Base-by-base conservation (phyloP, 53 echinoderm and acorn worm genomes). In the Echinarachnius parma region DNA sequence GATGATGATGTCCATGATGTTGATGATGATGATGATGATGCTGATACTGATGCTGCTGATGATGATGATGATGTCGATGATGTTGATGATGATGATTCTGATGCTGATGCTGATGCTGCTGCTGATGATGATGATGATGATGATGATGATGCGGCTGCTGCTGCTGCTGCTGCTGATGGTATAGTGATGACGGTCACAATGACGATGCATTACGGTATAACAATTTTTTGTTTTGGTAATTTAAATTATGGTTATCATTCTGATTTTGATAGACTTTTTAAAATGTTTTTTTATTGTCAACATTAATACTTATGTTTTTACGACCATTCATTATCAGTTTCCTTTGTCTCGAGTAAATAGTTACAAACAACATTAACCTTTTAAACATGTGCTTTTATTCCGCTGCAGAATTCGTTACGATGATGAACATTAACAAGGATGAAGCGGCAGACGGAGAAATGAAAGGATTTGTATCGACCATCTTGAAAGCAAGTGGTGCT, bases 31-130 rank as follows among this genome's bases (percentile, higher is more conserved):
- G 33, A 33, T 32, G 21, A 32, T 60, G 60, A 0, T 32, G 4
- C n/a, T 59, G 19, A 59, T 44, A 13, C 11, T 59, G 60, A 32
- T 29, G 60, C 13, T 55, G 55, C 25, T 55, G 56, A 25, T 55
- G 56, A n/a, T n/a, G n/a, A n/a, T n/a, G n/a, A n/a, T n/a, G n/a
- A n/a, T n/a, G n/a, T n/a, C n/a, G n/a, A n/a, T n/a, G n/a, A n/a
- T n/a, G n/a, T n/a, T n/a, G n/a, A n/a, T n/a, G n/a, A n/a, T n/a
- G 26, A 27, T 2, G 21, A 7, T 18, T 20, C 7, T 10, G 11
- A n/a, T 10, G 18, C 19, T 10, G 11, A 50, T 50, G 18, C 5
- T 50, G 52, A 1, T 50, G 52, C 5, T 24, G 28, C 24, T 26
- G 7, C 4, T 1, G 7, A 26, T 33, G 33, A 30, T 60, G 31